Percentiles rank a stretch among this genome's conserved stretches.
Conservation (phyloP, 2,113 vertebrate genomes). For the Todiramphus saurophagus region DNA sequence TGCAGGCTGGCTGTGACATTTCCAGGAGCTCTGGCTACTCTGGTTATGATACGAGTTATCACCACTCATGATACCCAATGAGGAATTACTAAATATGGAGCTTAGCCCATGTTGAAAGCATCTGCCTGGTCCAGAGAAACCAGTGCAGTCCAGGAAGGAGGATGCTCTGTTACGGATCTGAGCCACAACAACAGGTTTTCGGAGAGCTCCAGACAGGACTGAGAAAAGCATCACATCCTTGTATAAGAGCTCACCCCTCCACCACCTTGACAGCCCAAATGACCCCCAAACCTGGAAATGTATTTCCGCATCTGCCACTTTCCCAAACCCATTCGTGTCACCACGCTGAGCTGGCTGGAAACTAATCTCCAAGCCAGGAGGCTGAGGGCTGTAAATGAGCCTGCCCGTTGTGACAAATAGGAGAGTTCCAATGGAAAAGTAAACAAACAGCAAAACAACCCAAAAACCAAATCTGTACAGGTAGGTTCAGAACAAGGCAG, state of each 20-base stretch:
- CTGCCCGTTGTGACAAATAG: not conserved
- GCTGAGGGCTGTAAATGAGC: not conserved
- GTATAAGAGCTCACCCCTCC: not conserved
- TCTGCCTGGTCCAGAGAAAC: not conserved
- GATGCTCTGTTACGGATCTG: not conserved
- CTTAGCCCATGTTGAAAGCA: not conserved
- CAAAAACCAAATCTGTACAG: not conserved
- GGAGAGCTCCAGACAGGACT: not conserved
- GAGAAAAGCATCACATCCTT: not conserved
- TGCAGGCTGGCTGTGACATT: not conserved
- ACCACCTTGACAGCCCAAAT: not conserved
- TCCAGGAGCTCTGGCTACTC: slow-evolving; percentile 13
- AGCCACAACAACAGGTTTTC: not conserved
- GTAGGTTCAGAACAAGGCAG: not conserved
- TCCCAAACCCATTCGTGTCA: fast-evolving
- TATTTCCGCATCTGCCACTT: fast-evolving
- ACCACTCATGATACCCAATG: not conserved
- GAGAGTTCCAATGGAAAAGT: not conserved
- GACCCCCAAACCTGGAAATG: not conserved
- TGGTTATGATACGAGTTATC: not conserved
- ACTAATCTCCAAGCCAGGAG: not conserved
- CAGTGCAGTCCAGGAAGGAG: not conserved
- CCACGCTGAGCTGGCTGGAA: fast-evolving
- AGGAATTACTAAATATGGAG: not conserved
- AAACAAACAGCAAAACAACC: not conserved